Base-by-base conservation (phyloP, 2,888 invertebrate genomes). In the Acanthoscelides obtectus region DNA sequence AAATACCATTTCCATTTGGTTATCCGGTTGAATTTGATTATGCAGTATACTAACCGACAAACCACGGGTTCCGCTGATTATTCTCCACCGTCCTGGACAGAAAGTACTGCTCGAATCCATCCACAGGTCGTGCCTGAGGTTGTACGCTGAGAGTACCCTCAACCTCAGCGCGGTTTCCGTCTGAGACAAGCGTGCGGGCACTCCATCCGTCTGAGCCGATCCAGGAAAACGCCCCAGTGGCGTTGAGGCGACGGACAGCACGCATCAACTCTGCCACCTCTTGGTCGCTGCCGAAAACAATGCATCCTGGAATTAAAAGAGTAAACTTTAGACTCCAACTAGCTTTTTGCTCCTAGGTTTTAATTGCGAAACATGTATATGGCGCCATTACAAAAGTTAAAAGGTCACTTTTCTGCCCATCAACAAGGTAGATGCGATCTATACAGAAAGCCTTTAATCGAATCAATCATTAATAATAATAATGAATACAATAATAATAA, bases 161-260 rank as follows among this genome's bases (percentile, higher is more conserved):
- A 64, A 95, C 94, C 86, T 96, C 95, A 0, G 92, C 89, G 84
- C 97, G 96, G 84, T 95, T 95, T 76, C 95, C 95, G 79, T 94
- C 93, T 4, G 93, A 94, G 27, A 96, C 96, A 75, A 96, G 87
- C 70, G 93, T 91, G 68, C 97, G 86, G 5, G 96, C 97, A 81
- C 95, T 95, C 98, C 98, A 98, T 0, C 98, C 98, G 81, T 98
- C 98, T 27, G 96, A 96, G 0, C 98, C 98, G 64, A 98, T 96
- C 97, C 97, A 98, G 72, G 95, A 94, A 87, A 98, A 98, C 70
- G 91, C 89, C 5, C 94, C 94, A 0, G 97, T 96, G 12, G 95
- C 95, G 82, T 96, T 96, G 75, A 91, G 90, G 3, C 97, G 88
- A 72, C 94, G 89, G 0, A 97, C 95, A 0, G 98, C 98, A 68